phyloP scores from a whole-genome alignment of 2,113 vertebrate species.

The Zapus hudsonius region DNA sequence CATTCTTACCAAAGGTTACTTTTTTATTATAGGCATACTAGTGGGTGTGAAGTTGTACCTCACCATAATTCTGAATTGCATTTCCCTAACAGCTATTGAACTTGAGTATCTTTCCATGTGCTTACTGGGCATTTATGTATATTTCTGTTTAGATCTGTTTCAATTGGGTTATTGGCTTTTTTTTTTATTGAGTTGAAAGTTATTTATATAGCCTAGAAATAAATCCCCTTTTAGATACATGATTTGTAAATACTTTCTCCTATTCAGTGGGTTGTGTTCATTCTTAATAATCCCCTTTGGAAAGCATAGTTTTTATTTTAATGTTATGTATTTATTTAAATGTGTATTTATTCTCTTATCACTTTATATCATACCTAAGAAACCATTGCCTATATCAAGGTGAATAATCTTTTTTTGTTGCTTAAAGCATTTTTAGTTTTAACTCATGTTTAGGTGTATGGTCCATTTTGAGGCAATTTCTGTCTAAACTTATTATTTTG shows the following conservation, averaged over 20 bases:
- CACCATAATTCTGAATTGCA: background rate
- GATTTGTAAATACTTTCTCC: background rate
- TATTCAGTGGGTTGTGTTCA: background rate
- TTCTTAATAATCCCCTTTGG: background rate
- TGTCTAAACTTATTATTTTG: background rate
- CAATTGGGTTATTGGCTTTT: background rate
- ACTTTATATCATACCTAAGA: background rate
- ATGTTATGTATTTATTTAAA: too few relatives aligned
- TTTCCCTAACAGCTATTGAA: background rate
- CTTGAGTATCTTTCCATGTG: background rate
- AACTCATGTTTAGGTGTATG: background rate
- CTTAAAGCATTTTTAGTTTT: background rate
- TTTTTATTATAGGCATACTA: background rate
- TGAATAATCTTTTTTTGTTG: background rate
- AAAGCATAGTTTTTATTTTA: background rate
- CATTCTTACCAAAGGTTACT: background rate
- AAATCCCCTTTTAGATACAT: background rate
- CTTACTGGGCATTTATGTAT: background rate
- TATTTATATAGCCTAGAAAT: background rate
- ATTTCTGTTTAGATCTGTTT: background rate
- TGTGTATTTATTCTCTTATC: background rate
- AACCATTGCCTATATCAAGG: background rate
- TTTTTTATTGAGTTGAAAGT: background rate
- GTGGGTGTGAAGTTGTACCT: background rate
- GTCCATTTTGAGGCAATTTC: background rate